These are phyloP conservation scores for Cavia aperea DNA, from an alignment of 2,113 vertebrate species.

Conservation along the genomic window DNA sequence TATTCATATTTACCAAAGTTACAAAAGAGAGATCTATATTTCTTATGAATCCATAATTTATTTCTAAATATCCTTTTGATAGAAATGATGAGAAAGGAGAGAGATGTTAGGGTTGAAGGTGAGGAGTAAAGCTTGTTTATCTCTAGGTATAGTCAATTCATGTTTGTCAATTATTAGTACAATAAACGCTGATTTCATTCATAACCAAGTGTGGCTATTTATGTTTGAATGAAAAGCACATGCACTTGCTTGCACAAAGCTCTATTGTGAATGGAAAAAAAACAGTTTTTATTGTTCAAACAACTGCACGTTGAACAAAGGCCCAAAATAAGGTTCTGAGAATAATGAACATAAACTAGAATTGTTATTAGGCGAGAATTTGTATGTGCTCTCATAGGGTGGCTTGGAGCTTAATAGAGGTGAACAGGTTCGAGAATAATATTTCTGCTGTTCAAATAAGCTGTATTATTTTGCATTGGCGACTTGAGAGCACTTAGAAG, in stretches of 20 bases:
- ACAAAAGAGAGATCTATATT: background rate
- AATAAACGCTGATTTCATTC: slow-evolving; percentile 64
- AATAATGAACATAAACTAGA: background rate
- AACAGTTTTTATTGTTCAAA: slow-evolving; percentile 54
- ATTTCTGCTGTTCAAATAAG: background rate
- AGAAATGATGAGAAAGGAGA: slow-evolving; percentile 12
- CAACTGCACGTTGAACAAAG: slow-evolving; percentile 18
- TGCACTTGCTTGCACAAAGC: slow-evolving; percentile 31
- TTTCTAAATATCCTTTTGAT: slow-evolving; percentile 40
- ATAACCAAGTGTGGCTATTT: slow-evolving; percentile 54
- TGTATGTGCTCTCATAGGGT: background rate
- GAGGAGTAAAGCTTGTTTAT: slow-evolving; percentile 51
- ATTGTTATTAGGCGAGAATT: slow-evolving; percentile 3
- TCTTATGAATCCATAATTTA: slow-evolving; percentile 40
- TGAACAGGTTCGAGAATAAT: background rate
- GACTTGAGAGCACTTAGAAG: background rate
- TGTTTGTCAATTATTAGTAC: slow-evolving; percentile 46
- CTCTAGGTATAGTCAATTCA: slow-evolving; percentile 58
- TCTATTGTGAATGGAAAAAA: slow-evolving; percentile 47
- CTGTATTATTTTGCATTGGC: background rate
- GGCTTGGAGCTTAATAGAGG: background rate
- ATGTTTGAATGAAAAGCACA: slow-evolving; percentile 50
- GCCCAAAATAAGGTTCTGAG: slow-evolving; percentile 43
- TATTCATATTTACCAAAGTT: slow-evolving; percentile 5
- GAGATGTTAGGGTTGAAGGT: background rate